Base-by-base conservation (phyloP, 2,113 vertebrate species). In the Gallinago media region DNA sequence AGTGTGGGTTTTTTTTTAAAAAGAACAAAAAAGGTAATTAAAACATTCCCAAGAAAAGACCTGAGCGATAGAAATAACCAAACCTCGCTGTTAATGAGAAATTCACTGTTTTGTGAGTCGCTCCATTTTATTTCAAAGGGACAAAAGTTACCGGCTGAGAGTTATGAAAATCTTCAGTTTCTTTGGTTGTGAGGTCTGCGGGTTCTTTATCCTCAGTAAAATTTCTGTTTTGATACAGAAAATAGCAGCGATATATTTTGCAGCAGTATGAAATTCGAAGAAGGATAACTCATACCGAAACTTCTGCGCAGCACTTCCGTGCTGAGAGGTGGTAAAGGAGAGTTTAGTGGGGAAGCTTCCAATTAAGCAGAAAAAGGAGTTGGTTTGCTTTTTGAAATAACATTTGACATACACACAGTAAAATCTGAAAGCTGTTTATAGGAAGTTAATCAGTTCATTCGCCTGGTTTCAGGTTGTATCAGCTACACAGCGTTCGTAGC, bases 261-360 rank as follows among this genome's bases (percentile, higher is more conserved):
- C 80, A 75, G 32, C 12, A 3, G 25, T 63, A 17, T 52, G 49
- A 93, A 75, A 89, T 93, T 93, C 73, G 3, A 61, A 91, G 96
- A 93, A 96, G 92, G 73, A 1, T 87, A 91, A 96, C 79, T 97
- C 96, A 96, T 96, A 94, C 18, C 13, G 95, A 96, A 96, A 97
- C 92, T 96, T 61, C 32, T 75, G 68, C 17, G 3, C 88, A 91
- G 88, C 76, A 11, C 95, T 96, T 96, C 88, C 15, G 94, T 72
- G 83, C 90, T 27, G 15, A 62, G 15, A 62, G 83, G 73, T 4
- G 3, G 90, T 80, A 86, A 90, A 88, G 72, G 75, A 94, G 92
- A 84, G 65, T 16, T 73, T 73, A 9, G 44, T 67, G 58, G 79
- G 95, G 95, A 95, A 96, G 94, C 88, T 88, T 96, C 94, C 96